Percentiles rank a stretch among this genome's conserved stretches.
Evolutionary conservation across 2,797 vertebrate species (phyloP).

Genomic region (Columba guinea): DNA sequence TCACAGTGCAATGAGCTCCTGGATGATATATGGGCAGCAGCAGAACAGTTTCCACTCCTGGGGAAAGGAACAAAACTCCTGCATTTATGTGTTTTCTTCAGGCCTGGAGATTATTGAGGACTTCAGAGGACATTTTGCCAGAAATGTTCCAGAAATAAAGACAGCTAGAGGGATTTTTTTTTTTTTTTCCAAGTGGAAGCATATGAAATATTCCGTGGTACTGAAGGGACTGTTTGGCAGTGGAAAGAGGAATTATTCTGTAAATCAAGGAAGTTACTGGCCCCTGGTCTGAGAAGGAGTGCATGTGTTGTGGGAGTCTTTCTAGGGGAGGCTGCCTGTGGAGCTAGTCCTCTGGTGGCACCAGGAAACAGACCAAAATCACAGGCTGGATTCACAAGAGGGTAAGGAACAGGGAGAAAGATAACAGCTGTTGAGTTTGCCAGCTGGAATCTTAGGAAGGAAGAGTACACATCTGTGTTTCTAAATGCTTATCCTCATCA

Average conservation of each 20-base stretch:
- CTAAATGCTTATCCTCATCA: background rate
- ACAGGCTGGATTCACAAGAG: background rate
- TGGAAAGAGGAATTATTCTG: background rate
- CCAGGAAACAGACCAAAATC: background rate
- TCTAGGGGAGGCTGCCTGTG: background rate
- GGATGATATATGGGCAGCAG: background rate
- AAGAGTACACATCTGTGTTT: background rate
- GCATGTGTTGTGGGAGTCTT: background rate
- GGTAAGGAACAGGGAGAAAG: background rate
- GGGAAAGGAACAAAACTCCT: background rate
- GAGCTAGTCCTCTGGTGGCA: background rate
- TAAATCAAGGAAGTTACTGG: background rate
- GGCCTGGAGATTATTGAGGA: background rate
- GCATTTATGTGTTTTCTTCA: constrained; percentile 14
- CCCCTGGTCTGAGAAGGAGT: background rate
- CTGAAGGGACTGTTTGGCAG: background rate
- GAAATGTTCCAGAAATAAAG: background rate
- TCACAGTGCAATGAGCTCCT: background rate
- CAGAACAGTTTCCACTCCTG: constrained; percentile 48
- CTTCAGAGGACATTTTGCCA: background rate
- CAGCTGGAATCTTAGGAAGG: background rate
- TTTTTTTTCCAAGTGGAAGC: background rate
- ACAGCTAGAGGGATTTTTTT: background rate
- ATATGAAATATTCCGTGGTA: background rate
- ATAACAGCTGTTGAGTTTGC: background rate